Evolutionary conservation across 2,113 vertebrate genomes (phyloP).

Genomic region (Pituophis catenifer): DNA sequence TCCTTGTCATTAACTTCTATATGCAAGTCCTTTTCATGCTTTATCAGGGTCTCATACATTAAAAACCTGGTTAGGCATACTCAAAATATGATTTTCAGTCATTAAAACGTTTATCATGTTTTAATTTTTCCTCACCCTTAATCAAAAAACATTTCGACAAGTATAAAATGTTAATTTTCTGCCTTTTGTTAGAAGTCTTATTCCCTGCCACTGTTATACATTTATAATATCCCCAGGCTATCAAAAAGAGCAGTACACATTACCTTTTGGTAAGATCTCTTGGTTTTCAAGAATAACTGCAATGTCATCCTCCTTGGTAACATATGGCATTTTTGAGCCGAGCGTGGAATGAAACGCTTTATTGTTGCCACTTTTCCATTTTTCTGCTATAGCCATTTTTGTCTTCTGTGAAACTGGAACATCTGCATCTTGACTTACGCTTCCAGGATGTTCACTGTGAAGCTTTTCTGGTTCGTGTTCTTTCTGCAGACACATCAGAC

Average conservation of each 20-base stretch:
- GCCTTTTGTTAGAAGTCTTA: not conserved
- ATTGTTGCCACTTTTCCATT: slow-evolving; percentile 49
- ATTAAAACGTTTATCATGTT: not conserved
- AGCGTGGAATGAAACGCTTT: slow-evolving; percentile 47
- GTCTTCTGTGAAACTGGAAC: slow-evolving; percentile 53
- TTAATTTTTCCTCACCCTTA: not conserved
- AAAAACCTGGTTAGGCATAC: not conserved
- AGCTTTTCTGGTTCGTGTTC: slow-evolving; percentile 57
- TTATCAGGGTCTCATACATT: not conserved
- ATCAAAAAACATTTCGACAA: not conserved
- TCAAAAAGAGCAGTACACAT: not conserved
- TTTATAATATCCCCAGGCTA: not conserved
- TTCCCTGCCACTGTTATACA: not conserved
- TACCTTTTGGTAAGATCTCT: slow-evolving; percentile 77
- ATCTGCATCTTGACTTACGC: slow-evolving; percentile 51
- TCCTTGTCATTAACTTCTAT: not conserved
- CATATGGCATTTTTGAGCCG: slow-evolving; percentile 43
- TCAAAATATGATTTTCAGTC: not conserved
- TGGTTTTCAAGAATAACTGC: slow-evolving; percentile 69
- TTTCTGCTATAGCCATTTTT: slow-evolving; percentile 50
- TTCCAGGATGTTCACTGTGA: slow-evolving; percentile 43
- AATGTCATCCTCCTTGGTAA: slow-evolving; percentile 66
- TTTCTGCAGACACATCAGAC: slow-evolving; percentile 59
- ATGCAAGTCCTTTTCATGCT: not conserved
- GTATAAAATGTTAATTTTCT: not conserved